These are phyloP conservation scores for Urophycis tenuis DNA, from an alignment of 2,797 vertebrate genomes.

Conservation along the genomic window DNA sequence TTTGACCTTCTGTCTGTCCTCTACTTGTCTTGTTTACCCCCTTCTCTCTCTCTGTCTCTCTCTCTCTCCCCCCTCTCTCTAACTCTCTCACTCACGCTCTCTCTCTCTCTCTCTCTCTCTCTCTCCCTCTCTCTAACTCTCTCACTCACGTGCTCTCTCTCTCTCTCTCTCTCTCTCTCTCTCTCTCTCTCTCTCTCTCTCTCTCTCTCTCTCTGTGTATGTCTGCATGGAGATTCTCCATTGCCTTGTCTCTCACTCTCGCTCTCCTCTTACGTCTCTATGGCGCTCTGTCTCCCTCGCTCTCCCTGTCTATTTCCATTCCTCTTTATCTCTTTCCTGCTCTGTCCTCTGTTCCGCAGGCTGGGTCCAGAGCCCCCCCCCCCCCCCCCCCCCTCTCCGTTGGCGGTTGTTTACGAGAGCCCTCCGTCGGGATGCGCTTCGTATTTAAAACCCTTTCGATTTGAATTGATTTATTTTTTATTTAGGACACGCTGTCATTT, in stretches of 20 bases:
- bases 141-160: conserved; percentile 12
- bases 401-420: conserved; percentile 56
- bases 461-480: conserved; percentile 58
- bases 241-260: conserved; percentile 32
- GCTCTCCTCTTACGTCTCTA: conserved; percentile 22
- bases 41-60: not conserved
- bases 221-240: not conserved
- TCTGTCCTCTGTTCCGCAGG: conserved; percentile 25
- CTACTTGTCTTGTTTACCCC: not conserved
- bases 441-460: conserved; percentile 61
- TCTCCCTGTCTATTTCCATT: conserved; percentile 14
- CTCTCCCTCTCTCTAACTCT: not conserved
- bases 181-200: conserved; percentile 25
- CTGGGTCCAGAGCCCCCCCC: conserved; percentile 30
- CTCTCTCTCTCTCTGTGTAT: conserved; percentile 36
- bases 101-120: not conserved
- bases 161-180: conserved; percentile 30
- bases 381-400: no score
- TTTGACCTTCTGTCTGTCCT: conserved; percentile 62
- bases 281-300: conserved; percentile 30
- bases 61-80: not conserved
- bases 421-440: conserved; percentile 61
- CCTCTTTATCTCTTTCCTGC: not conserved
- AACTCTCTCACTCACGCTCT: not conserved
- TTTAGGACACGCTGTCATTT: conserved; percentile 66